Percentiles rank a stretch among this genome's conserved stretches.
phyloP scores from a whole-genome alignment of 92 coral and sea anemone species.

The Parazoanthus swiftii region DNA sequence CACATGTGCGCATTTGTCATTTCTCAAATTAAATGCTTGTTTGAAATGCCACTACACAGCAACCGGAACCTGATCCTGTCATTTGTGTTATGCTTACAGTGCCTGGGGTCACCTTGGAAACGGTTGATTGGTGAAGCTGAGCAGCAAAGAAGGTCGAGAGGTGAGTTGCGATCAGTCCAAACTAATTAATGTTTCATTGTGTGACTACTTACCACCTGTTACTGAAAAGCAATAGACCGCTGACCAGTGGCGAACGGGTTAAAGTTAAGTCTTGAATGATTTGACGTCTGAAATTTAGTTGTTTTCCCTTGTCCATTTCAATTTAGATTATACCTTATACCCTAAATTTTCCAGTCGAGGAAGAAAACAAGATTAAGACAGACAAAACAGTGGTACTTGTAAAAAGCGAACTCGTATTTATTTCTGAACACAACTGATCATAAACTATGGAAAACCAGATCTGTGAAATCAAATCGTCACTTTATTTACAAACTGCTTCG shows the following conservation, averaged over 20 bases:
- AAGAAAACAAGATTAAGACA: too few relatives aligned
- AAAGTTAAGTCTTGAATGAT: too few relatives aligned
- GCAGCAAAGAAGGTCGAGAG: conserved; percentile 4
- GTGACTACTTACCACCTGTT: conserved; percentile 21
- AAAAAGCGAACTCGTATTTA: too few relatives aligned
- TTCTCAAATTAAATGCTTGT: background rate
- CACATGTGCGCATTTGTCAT: background rate
- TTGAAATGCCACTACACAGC: background rate
- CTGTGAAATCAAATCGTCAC: too few relatives aligned
- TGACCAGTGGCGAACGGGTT: background rate
- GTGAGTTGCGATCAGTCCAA: background rate
- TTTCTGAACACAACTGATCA: too few relatives aligned
- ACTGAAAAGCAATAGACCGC: background rate
- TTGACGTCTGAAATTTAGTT: too few relatives aligned
- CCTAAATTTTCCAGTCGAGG: too few relatives aligned
- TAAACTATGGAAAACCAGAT: too few relatives aligned
- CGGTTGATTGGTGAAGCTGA: background rate
- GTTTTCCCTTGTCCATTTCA: too few relatives aligned
- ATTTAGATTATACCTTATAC: too few relatives aligned
- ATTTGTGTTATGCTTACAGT: background rate
- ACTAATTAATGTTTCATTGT: conserved; percentile 22
- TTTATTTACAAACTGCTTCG: too few relatives aligned
- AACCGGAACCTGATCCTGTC: background rate
- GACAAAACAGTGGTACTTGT: too few relatives aligned
- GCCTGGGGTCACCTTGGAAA: background rate